These are phyloP conservation scores for Pelodytes ibericus DNA, from an alignment of 2,797 vertebrate species.

Conservation along the genomic window DNA sequence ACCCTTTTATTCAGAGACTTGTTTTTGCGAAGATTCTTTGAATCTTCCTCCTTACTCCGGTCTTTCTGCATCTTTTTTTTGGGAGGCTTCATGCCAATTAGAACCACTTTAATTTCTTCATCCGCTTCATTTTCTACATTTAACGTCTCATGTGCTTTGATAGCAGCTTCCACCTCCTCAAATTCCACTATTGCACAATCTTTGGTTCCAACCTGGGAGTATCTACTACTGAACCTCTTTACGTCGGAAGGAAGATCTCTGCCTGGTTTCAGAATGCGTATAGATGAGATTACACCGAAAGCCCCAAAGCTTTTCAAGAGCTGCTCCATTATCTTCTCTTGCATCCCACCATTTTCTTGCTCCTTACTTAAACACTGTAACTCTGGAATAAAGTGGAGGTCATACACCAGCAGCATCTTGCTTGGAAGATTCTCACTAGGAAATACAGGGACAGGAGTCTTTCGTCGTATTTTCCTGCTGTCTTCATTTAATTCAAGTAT, in stretches of 20 bases:
- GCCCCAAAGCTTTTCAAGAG: conserved; percentile 87
- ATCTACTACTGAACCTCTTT: conserved; percentile 88
- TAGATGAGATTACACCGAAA: conserved; percentile 88
- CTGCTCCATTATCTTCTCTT: conserved; percentile 92
- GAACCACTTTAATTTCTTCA: conserved; percentile 80
- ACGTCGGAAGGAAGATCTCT: conserved; percentile 90
- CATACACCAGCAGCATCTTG: conserved; percentile 92
- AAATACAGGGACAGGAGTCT: conserved; percentile 86
- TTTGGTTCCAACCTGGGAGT: conserved; percentile 85
- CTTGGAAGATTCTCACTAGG: conserved; percentile 92
- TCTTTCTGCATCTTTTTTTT: conserved; percentile 94
- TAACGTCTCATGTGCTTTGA: conserved; percentile 86
- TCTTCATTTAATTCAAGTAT: conserved; percentile 90
- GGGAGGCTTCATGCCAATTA: conserved; percentile 92
- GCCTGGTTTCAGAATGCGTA: conserved; percentile 90
- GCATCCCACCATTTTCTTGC: conserved; percentile 74
- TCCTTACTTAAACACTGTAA: conserved; percentile 71
- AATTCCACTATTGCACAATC: conserved; percentile 95
- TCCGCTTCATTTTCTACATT: conserved; percentile 66
- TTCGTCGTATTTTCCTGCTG: conserved; percentile 89
- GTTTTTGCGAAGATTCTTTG: conserved; percentile 69
- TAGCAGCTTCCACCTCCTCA: conserved; percentile 91
- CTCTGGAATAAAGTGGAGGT: conserved; percentile 83
- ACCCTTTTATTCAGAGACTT: conserved; percentile 91
- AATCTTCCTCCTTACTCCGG: conserved; percentile 74